These are phyloP conservation scores for Corvus hawaiiensis DNA, from an alignment of 2,113 vertebrate species.

Conservation along the genomic window DNA sequence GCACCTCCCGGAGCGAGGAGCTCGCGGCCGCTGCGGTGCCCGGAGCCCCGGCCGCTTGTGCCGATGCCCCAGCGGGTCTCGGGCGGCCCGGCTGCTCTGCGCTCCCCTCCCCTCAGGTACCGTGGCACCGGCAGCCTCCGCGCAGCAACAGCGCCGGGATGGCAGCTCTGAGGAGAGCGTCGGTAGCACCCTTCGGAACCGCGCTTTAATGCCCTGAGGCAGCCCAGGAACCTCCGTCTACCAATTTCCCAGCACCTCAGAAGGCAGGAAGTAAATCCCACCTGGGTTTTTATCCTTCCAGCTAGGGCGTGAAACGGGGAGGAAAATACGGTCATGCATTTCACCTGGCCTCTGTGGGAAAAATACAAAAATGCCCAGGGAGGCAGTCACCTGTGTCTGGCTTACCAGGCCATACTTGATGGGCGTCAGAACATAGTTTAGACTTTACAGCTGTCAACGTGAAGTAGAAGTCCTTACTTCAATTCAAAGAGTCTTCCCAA, in stretches of 20 bases:
- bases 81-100: too few species aligned
- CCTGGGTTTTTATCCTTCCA: not conserved
- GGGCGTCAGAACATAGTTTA: not conserved
- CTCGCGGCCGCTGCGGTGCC: accelerated
- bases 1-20: too few species aligned
- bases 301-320: accelerated
- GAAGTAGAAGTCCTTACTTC: not conserved
- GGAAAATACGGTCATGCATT: accelerated
- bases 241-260: accelerated
- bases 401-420: accelerated
- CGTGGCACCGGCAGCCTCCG: not conserved
- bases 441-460: accelerated
- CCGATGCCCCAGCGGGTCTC: too few species aligned
- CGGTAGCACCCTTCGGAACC: accelerated
- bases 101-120: not conserved
- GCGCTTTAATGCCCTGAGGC: accelerated
- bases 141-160: accelerated
- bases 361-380: accelerated
- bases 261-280: accelerated
- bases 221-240: not conserved
- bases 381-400: not conserved
- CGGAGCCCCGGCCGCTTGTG: not conserved
- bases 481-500: not conserved
- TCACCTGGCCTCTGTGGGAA: not conserved
- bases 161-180: accelerated